Percentiles rank a stretch among this genome's conserved stretches.
These are phyloP conservation scores for Psammodynastes pulverulentus DNA, from an alignment of 2,113 vertebrate genomes.

Conservation along the genomic window DNA sequence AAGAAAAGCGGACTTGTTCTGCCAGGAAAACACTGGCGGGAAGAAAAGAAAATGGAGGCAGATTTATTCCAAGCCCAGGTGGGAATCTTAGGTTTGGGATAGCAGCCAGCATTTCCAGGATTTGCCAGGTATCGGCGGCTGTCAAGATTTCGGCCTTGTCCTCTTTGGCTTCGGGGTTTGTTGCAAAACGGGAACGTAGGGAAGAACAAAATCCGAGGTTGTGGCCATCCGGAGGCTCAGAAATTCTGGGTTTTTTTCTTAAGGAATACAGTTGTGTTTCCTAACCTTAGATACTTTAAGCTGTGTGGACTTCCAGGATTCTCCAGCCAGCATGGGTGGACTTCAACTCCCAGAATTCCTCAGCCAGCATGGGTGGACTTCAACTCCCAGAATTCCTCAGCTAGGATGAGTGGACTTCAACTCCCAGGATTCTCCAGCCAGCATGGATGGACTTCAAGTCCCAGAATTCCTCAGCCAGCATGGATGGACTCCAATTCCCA, in stretches of 20 bases:
- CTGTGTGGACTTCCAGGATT: not conserved
- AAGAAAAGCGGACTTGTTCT: not conserved
- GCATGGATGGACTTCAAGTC: too few relatives aligned
- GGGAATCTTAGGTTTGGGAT: not conserved
- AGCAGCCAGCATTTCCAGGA: not conserved
- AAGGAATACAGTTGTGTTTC: not conserved
- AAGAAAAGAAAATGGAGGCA: not conserved
- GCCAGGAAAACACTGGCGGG: not conserved
- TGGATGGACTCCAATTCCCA: too few relatives aligned
- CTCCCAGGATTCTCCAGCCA: too few relatives aligned
- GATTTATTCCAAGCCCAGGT: not conserved
- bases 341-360: too few relatives aligned
- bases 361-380: too few relatives aligned
- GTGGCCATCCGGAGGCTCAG: not conserved
- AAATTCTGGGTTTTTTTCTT: not conserved
- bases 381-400: too few relatives aligned
- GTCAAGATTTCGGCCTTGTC: not conserved
- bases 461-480: too few relatives aligned
- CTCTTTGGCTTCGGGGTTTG: not conserved
- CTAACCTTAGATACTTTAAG: not conserved
- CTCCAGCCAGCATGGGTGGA: too few relatives aligned
- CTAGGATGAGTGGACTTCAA: too few relatives aligned
- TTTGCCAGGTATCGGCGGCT: not conserved
- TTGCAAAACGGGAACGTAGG: not conserved
- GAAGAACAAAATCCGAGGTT: not conserved